phyloP scores from a whole-genome alignment of 2,113 vertebrate genomes.

The Hippocampus mohnikei region DNA sequence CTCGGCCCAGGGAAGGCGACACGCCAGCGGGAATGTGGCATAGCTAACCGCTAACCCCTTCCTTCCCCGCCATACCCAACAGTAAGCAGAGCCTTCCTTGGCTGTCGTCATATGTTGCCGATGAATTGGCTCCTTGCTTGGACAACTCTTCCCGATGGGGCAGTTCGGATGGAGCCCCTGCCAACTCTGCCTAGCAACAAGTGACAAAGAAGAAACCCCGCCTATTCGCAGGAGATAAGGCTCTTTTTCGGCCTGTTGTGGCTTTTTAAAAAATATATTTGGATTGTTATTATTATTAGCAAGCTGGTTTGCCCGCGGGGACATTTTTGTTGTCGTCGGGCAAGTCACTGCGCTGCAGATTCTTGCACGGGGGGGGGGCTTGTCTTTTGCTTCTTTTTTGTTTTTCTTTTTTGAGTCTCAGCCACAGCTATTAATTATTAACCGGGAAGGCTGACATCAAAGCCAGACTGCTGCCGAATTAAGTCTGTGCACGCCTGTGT shows the following conservation, averaged over 20 bases:
- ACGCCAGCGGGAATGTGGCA: conserved; percentile 46
- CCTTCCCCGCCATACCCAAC: not conserved
- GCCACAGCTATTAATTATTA: conserved; percentile 7
- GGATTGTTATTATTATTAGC: too few species aligned
- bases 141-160: too few species aligned
- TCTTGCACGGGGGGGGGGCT: not conserved
- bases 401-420: not conserved
- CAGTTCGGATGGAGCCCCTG: too few species aligned
- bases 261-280: too few species aligned
- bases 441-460: conserved; percentile 1
- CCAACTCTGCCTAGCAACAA: too few species aligned
- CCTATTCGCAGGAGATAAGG: too few species aligned
- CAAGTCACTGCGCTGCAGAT: conserved; percentile 6
- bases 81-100: not conserved
- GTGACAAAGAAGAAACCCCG: too few species aligned
- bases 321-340: conserved; percentile 7
- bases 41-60: conserved; percentile 14
- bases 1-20: conserved; percentile 40
- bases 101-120: not conserved
- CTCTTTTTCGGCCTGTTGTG: too few species aligned
- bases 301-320: not conserved
- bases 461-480: not conserved
- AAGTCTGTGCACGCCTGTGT: not conserved
- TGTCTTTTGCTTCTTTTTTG: not conserved
- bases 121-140: not conserved